Evolutionary conservation across 2,888 invertebrate genomes (phyloP).

Genomic region (Acanthoscelides obtectus): DNA sequence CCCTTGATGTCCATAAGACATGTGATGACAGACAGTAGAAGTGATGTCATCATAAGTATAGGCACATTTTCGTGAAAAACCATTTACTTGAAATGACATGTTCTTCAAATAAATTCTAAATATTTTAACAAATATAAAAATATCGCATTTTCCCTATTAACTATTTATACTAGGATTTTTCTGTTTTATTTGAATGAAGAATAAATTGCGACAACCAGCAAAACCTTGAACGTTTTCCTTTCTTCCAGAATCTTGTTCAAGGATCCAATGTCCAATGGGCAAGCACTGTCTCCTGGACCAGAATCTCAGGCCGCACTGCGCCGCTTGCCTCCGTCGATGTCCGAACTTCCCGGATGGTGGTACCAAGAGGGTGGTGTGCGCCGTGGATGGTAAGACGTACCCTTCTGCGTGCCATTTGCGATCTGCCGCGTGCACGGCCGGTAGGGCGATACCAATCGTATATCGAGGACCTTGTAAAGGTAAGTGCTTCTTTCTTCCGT

Average conservation of each 20-base stretch:
- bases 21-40: too few species aligned
- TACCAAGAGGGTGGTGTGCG: slow-evolving; percentile 59
- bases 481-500: slow-evolving; percentile 47
- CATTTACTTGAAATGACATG: too few species aligned
- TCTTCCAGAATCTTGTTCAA: slow-evolving; percentile 73
- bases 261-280: slow-evolving; percentile 72
- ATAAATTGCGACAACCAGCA: too few species aligned
- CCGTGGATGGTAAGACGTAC: slow-evolving; percentile 79
- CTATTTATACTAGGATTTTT: too few species aligned
- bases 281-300: slow-evolving; percentile 84
- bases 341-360: slow-evolving; percentile 46
- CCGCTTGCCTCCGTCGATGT: slow-evolving; percentile 71
- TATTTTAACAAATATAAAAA: too few species aligned
- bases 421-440: slow-evolving; percentile 77
- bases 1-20: too few species aligned
- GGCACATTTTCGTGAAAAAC: too few species aligned
- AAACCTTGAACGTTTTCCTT: too few species aligned
- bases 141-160: too few species aligned
- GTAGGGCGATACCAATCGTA: slow-evolving; percentile 78
- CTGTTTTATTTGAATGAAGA: too few species aligned
- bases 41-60: too few species aligned
- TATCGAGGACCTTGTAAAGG: slow-evolving; percentile 85
- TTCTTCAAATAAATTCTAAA: too few species aligned
- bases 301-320: slow-evolving; percentile 82
- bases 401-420: slow-evolving; percentile 80